Percentiles rank a stretch among this genome's conserved stretches.
Evolutionary conservation across 2,113 vertebrate genomes (phyloP).

Genomic region (Terrapene triunguis): DNA sequence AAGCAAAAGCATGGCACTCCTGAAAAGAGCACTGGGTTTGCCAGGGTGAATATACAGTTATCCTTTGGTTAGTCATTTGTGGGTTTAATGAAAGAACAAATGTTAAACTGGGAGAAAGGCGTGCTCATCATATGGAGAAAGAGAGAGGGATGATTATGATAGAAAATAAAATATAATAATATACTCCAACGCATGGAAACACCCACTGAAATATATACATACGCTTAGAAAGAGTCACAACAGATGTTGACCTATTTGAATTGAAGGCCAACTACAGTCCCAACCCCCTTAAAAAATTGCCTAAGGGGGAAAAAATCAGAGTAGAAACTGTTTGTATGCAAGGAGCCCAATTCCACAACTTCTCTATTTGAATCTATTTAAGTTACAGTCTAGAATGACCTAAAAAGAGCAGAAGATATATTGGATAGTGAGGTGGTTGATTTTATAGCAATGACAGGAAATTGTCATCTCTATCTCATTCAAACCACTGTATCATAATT

Average conservation of each 20-base stretch:
- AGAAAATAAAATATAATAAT: constrained; percentile 71
- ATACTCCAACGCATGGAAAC: constrained; percentile 41
- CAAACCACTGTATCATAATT: background rate
- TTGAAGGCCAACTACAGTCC: background rate
- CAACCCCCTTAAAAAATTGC: background rate
- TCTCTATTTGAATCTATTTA: background rate
- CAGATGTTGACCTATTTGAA: constrained; percentile 60
- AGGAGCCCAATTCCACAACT: background rate
- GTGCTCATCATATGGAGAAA: constrained; percentile 53
- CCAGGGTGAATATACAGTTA: constrained; percentile 70
- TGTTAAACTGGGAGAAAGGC: constrained; percentile 53
- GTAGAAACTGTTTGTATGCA: background rate
- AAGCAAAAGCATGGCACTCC: constrained; percentile 65
- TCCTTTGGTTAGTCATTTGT: constrained; percentile 80
- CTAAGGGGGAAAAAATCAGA: background rate
- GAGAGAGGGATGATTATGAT: constrained; percentile 62
- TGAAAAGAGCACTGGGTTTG: constrained; percentile 45
- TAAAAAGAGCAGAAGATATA: background rate
- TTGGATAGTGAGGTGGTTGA: background rate
- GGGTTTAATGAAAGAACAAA: constrained; percentile 74
- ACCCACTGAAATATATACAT: constrained; percentile 45
- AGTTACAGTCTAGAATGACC: background rate
- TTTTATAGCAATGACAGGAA: background rate
- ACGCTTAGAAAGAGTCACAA: constrained; percentile 21
- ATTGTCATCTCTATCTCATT: background rate